phyloP scores from a whole-genome alignment of 2,113 vertebrate species.

The Dasyurus viverrinus region DNA sequence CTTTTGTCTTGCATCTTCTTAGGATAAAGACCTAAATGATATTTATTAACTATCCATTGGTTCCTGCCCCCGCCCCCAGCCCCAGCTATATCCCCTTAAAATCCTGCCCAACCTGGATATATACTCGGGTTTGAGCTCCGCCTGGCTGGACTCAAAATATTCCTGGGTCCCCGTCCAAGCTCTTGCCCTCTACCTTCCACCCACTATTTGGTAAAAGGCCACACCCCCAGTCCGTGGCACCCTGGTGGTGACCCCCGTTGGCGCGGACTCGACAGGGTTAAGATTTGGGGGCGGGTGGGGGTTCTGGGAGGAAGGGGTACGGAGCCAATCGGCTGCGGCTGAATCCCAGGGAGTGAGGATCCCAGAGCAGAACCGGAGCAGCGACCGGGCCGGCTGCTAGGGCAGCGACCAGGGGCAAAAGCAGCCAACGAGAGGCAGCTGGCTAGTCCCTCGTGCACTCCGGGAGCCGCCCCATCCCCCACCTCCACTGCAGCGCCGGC shows the following conservation, averaged over 20 bases:
- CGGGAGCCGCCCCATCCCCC: conserved; percentile 40
- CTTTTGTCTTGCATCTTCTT: conserved; percentile 3
- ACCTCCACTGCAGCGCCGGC: neutral
- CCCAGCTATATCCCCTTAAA: neutral
- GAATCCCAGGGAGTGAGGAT: conserved; percentile 55
- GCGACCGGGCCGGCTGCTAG: conserved; percentile 54
- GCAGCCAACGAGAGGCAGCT: conserved; percentile 42
- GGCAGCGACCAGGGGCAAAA: conserved; percentile 61
- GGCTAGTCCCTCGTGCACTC: conserved; percentile 59
- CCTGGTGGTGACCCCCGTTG: conserved; percentile 20
- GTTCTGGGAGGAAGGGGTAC: conserved; percentile 55
- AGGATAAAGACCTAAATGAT: conserved; percentile 17
- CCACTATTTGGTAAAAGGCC: neutral
- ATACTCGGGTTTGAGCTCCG: conserved; percentile 23
- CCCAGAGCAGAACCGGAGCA: conserved; percentile 55
- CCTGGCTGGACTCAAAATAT: conserved; percentile 21
- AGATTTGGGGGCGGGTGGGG: conserved; percentile 46
- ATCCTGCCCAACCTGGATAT: conserved; percentile 26
- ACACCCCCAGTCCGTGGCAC: neutral
- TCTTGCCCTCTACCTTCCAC: neutral
- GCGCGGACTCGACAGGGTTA: conserved; percentile 72
- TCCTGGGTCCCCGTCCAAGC: neutral
- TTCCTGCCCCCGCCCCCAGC: neutral
- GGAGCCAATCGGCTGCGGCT: conserved; percentile 65
- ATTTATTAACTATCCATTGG: conserved; percentile 1